phyloP scores from a whole-genome alignment of 2,888 invertebrate species.

The Sclerodermus sp. region DNA sequence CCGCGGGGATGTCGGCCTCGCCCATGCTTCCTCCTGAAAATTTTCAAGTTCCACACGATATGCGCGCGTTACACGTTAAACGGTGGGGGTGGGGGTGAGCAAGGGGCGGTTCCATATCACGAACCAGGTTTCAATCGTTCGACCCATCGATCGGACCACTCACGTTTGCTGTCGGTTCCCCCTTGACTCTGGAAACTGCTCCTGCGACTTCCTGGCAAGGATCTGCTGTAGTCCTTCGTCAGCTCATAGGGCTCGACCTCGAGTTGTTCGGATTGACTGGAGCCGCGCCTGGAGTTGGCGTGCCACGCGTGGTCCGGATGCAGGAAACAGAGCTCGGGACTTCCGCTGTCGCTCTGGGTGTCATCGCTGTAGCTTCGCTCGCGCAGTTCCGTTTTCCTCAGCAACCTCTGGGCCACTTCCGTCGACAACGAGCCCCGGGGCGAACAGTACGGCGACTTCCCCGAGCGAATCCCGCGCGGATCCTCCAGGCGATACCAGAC shows the following conservation, averaged over 20 bases:
- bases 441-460: conserved; percentile 75
- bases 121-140: too few relatives aligned
- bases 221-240: conserved; percentile 82
- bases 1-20: conserved; percentile 60
- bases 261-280: conserved; percentile 86
- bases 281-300: conserved; percentile 77
- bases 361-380: conserved; percentile 61
- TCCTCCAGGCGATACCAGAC: conserved; percentile 90
- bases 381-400: conserved; percentile 73
- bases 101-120: too few relatives aligned
- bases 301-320: conserved; percentile 86
- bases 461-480: conserved; percentile 68
- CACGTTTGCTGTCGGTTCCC: conserved; percentile 53
- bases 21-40: conserved; percentile 56
- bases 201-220: conserved; percentile 80
- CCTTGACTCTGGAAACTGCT: conserved; percentile 74
- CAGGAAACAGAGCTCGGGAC: conserved; percentile 65
- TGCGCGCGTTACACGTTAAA: too few relatives aligned
- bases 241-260: conserved; percentile 85
- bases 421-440: conserved; percentile 77
- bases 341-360: conserved; percentile 56
- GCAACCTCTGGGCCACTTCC: conserved; percentile 66
- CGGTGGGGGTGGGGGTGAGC: too few relatives aligned
- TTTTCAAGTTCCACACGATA: background rate
- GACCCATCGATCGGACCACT: too few relatives aligned